A percentile compares a stretch with the other conserved stretches of the same genome.
phyloP scores from a whole-genome alignment of 35 echinoderm and acorn worm genomes.

The Ptychodera flava region DNA sequence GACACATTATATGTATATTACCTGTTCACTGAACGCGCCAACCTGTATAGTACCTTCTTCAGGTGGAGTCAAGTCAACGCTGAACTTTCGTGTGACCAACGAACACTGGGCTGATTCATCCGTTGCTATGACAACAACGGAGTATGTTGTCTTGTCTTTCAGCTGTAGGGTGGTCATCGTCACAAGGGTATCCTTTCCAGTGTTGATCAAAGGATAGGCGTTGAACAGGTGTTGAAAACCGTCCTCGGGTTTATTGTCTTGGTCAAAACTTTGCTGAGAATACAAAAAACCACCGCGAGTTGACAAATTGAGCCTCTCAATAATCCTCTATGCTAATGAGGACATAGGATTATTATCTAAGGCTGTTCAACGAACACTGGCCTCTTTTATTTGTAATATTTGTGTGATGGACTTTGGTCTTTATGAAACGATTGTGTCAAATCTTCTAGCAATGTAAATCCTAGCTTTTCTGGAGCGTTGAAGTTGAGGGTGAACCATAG shows the following conservation, averaged over 20 bases:
- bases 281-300: no score
- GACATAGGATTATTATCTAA: no score
- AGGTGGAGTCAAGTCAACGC: conserved; percentile 26
- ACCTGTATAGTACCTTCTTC: conserved; percentile 15
- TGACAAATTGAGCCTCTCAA: no score
- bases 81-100: conserved; percentile 6
- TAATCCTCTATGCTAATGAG: no score
- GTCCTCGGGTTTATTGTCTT: background rate
- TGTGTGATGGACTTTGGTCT: no score
- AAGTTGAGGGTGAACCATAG: no score
- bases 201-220: background rate
- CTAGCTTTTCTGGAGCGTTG: no score
- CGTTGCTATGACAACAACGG: conserved; percentile 20
- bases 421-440: no score
- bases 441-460: no score
- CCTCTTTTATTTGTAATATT: no score
- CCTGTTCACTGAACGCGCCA: background rate
- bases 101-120: conserved; percentile 33
- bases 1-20: no score
- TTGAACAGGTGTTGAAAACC: background rate
- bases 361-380: no score
- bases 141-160: background rate
- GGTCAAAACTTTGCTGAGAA: background rate
- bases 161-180: conserved; percentile 18
- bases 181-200: conserved; percentile 18